Evolutionary conservation across 2,888 invertebrate genomes (phyloP), one percentile per base, ranked within the genome.

Genomic region (Aleiodes leptofemur): DNA sequence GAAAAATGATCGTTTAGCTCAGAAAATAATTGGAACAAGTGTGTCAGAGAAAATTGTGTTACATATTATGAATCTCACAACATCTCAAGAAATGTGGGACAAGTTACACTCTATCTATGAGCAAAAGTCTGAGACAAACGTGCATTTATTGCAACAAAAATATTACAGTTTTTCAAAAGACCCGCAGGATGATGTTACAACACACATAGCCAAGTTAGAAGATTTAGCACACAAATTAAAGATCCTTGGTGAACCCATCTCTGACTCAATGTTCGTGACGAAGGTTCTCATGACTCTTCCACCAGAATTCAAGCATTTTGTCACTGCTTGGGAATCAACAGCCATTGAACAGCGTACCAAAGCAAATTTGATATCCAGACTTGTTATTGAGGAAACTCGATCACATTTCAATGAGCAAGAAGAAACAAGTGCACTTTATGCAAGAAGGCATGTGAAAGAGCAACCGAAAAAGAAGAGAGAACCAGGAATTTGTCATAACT

Each of bases 61-160:
- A 0, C 84, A 83, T 53, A 81, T 85, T 6, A 77, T 83, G 23
- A 84, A 83, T 75, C 85, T 83, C 68, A 57, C 77, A 31, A 73
- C 79, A 6, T 76, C 83, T 3, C 78, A 81, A 8, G 78, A 81
- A 29, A 87, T 86, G 85, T 86, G 84, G 84, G 66, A 76, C 3
- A 83, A 83, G 73, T 74, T 86, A 0, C 55, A 71, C 0, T 55
- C 77, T 5, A 76, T 86, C 0, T 86, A 84, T 70, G 84, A 86
- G 48, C 82, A 82, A n/a, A 84, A 83, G 56, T 81, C 81, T 0
- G 83, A 83, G 50, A 76, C 82, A 6, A 82, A 77, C 14, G 77
- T 82, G n/a, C 83, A 83, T 48, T 53, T 77, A 48, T 13, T 77
- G 14, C 75, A 77, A 34, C 75, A 75, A 11, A 14, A 73, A 31